phyloP scores from a whole-genome alignment of 53 echinoderm and acorn worm species.

The Pentamera pediparva region DNA sequence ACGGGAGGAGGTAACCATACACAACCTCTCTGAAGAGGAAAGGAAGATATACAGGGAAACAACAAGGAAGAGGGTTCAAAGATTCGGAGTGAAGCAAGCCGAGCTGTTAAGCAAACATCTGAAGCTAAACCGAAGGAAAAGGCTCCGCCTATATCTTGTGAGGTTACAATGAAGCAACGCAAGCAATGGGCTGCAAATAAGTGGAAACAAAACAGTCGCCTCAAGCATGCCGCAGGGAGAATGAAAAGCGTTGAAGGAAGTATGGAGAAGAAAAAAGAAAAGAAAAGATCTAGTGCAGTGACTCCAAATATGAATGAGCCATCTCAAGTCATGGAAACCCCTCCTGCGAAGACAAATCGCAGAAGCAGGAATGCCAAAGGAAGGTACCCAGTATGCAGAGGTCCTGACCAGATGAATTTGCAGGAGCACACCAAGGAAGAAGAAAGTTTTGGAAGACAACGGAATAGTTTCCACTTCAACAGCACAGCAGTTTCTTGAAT shows the following conservation, averaged over 20 bases:
- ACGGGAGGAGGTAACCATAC: constrained; percentile 17
- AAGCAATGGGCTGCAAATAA: too few relatives aligned
- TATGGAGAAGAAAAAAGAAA: constrained; percentile 28
- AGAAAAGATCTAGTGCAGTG: constrained; percentile 1
- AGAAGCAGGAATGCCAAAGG: constrained; percentile 40
- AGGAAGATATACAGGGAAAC: constrained; percentile 29
- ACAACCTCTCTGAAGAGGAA: constrained; percentile 33
- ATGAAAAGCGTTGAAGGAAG: constrained; percentile 43
- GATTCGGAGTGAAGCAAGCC: constrained; percentile 17
- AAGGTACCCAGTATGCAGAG: constrained; percentile 28
- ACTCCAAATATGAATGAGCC: too few relatives aligned
- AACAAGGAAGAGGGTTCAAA: constrained; percentile 29
- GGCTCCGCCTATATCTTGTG: constrained; percentile 4
- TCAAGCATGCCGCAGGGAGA: constrained; percentile 43
- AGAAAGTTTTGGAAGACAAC: neutral
- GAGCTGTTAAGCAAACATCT: neutral
- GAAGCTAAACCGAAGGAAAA: neutral
- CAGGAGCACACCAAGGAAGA: constrained; percentile 28
- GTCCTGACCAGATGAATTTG: constrained; percentile 29
- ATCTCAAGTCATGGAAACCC: too few relatives aligned
- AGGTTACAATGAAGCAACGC: constrained; percentile 10
- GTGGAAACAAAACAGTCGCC: constrained; percentile 25
- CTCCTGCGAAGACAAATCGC: constrained; percentile 17
- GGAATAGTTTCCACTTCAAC: neutral
- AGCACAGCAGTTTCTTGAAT: neutral